phyloP scores from a whole-genome alignment of 1,140 invertebrate genomes.

The Lepidotrigona ventralis region DNA sequence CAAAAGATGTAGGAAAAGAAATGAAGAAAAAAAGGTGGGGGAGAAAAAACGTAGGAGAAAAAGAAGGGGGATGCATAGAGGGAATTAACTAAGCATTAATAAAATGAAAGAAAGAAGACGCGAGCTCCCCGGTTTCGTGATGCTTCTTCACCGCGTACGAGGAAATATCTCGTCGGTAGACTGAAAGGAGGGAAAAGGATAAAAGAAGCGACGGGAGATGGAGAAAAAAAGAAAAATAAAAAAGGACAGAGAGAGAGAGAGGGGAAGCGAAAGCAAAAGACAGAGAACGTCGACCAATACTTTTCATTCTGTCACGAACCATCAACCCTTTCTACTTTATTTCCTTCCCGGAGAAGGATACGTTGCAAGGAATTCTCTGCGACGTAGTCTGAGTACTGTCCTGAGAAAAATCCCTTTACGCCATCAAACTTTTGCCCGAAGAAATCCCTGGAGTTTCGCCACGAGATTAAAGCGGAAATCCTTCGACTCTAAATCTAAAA shows the following conservation, averaged over 20 bases:
- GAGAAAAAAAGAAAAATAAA: slow-evolving; percentile 47
- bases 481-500: slow-evolving; percentile 27
- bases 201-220: neutral
- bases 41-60: neutral
- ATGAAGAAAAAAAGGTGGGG: neutral
- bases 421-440: slow-evolving; percentile 49
- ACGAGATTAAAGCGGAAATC: slow-evolving; percentile 53
- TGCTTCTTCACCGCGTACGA: slow-evolving; percentile 57
- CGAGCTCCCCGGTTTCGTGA: neutral
- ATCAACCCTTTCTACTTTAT: slow-evolving; percentile 39
- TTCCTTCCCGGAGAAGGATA: slow-evolving; percentile 42
- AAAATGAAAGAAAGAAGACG: slow-evolving; percentile 51
- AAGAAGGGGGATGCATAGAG: slow-evolving; percentile 10
- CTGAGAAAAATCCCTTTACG: slow-evolving; percentile 58
- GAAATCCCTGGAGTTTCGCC: slow-evolving; percentile 55
- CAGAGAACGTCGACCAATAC: slow-evolving; percentile 36
- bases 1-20: neutral
- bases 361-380: slow-evolving; percentile 49
- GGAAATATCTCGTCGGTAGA: slow-evolving; percentile 64
- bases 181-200: neutral
- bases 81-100: slow-evolving; percentile 29
- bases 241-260: slow-evolving; percentile 56
- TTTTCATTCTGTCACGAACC: slow-evolving; percentile 49
- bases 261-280: neutral
- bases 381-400: slow-evolving; percentile 42